Conservation (phyloP, 2,113 vertebrate species). For the Gallinago media region DNA sequence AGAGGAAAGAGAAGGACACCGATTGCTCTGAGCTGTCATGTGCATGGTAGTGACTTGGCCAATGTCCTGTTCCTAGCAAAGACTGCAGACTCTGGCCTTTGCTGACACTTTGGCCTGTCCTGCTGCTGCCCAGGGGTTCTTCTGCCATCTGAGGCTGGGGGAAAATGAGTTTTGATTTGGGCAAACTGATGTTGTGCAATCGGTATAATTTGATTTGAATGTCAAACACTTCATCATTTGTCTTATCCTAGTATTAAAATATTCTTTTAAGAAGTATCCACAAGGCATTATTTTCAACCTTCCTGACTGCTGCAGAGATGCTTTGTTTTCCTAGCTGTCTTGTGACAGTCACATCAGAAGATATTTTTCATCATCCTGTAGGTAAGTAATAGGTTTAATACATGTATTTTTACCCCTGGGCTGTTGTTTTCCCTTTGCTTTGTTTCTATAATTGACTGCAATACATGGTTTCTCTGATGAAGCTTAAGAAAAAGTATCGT, state of each 20-base stretch:
- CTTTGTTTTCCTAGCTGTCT: constrained; percentile 2
- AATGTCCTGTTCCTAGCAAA: not conserved
- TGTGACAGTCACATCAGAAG: not conserved
- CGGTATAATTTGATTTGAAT: not conserved
- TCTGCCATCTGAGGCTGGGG: not conserved
- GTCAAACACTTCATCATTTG: not conserved
- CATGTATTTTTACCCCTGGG: not conserved
- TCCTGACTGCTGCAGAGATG: not conserved
- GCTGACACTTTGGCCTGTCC: not conserved
- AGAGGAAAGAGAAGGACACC: not conserved
- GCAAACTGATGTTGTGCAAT: not conserved
- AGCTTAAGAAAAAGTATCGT: not conserved
- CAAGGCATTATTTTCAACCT: not conserved
- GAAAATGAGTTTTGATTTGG: not conserved
- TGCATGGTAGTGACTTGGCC: not conserved
- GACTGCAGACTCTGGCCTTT: not conserved
- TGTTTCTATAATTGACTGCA: constrained; percentile 14
- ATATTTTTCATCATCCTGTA: not conserved
- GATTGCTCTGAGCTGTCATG: not conserved
- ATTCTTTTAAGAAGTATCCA: not conserved
- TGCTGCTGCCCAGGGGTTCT: not conserved
- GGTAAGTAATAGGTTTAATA: not conserved
- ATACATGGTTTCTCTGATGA: not conserved
- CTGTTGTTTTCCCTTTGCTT: not conserved
- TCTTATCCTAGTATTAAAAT: not conserved